Evolutionary conservation across 2,888 invertebrate genomes (phyloP).

Genomic region (Microctonus aethiopoides): DNA sequence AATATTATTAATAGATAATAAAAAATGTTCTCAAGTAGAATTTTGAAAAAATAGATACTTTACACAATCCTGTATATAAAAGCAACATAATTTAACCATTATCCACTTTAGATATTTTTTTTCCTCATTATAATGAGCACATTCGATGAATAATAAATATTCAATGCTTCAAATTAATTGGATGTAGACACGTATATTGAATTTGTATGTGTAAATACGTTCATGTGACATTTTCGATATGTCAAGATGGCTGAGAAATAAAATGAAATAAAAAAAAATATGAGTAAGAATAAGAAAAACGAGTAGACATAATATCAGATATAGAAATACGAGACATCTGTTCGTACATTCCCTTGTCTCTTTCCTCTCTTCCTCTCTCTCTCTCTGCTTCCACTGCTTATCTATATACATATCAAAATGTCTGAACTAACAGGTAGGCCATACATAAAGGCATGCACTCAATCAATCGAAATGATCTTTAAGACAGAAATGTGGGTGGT

Average conservation of each 20-base stretch:
- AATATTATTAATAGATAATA: no score
- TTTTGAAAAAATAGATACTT: no score
- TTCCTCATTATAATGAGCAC: neutral
- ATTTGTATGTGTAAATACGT: neutral
- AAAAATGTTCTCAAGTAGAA: neutral
- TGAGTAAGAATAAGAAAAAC: conserved; percentile 9
- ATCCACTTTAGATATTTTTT: neutral
- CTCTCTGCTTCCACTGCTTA: conserved; percentile 1
- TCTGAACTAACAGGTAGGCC: conserved; percentile 25
- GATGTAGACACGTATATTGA: neutral
- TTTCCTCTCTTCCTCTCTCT: neutral
- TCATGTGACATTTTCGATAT: conserved; percentile 11
- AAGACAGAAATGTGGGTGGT: neutral
- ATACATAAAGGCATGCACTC: conserved; percentile 8
- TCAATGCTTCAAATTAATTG: neutral
- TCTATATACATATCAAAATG: conserved; percentile 28
- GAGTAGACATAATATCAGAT: conserved; percentile 18
- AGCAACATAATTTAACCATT: neutral
- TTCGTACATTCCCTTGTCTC: neutral
- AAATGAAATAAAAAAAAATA: neutral
- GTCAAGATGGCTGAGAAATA: conserved; percentile 3
- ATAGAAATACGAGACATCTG: conserved; percentile 29
- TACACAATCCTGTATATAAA: neutral
- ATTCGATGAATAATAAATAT: neutral
- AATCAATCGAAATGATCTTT: conserved; percentile 28